phyloP scores from a whole-genome alignment of 1,140 invertebrate genomes.

The Drosophila pseudoobscura region DNA sequence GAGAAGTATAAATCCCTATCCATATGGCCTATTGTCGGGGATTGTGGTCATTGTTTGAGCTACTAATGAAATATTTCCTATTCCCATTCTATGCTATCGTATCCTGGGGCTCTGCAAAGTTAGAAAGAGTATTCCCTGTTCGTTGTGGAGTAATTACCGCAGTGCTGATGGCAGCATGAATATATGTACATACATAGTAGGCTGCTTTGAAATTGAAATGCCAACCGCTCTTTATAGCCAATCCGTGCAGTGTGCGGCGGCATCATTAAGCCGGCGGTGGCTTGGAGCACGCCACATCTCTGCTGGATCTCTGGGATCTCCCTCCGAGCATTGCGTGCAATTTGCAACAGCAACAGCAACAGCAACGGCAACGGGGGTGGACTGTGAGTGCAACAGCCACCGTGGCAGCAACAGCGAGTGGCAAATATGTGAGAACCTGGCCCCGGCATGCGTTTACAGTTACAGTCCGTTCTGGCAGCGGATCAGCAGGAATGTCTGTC shows the following conservation, averaged over 20 bases:
- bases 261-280: slow-evolving; percentile 62
- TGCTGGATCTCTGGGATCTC: slow-evolving; percentile 16
- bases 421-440: slow-evolving; percentile 51
- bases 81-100: too few relatives aligned
- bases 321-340: slow-evolving; percentile 65
- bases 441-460: slow-evolving; percentile 73
- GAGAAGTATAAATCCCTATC: too few relatives aligned
- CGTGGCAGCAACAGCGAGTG: slow-evolving; percentile 36
- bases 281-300: slow-evolving; percentile 47
- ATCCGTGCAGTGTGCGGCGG: slow-evolving; percentile 49
- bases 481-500: slow-evolving; percentile 15
- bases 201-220: slow-evolving; percentile 72
- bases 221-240: slow-evolving; percentile 68
- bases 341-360: slow-evolving; percentile 64
- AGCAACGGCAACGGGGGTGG: slow-evolving; percentile 42
- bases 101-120: not conserved
- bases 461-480: slow-evolving; percentile 31
- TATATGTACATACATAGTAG: slow-evolving; percentile 27
- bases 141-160: slow-evolving; percentile 4
- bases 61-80: too few relatives aligned
- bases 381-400: too few relatives aligned
- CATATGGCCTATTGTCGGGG: too few relatives aligned
- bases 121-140: slow-evolving; percentile 18
- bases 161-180: slow-evolving; percentile 14
- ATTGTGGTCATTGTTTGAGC: too few relatives aligned